Evolutionary conservation across 2,113 vertebrate genomes (phyloP), one percentile per base, ranked within the genome.

Genomic region (Scomber scombrus): DNA sequence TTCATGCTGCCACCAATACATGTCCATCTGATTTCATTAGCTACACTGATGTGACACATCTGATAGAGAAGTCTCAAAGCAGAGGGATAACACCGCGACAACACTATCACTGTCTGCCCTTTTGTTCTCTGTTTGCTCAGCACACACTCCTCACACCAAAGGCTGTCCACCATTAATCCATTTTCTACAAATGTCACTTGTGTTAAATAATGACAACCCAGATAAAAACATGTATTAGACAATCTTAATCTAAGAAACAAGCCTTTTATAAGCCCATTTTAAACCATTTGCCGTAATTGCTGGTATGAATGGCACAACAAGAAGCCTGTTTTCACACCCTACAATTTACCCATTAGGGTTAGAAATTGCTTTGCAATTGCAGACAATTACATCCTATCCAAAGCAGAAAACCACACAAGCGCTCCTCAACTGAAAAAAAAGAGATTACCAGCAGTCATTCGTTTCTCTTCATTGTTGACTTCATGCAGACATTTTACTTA

Each of bases 11-110:
- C 23, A 21, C 76, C 78, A 67, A 75, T 81, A 79, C 60, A 66
- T 77, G 85, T 93, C 79, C 55, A 70, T 80, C 75, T 91, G 88
- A 94, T 94, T 90, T 89, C 82, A 91, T 94, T 91, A 89, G 89
- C 65, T 58, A 57, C 67, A 78, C 72, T 63, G 89, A 87, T 67
- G 78, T 80, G 91, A 92, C 89, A 89, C 45, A 57, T 91, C 88
- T 71, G 92, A 87, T 88, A 78, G 76, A 83, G 87, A 82, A 75
- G 66, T 81, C 73, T 85, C 55, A 52, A 57, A 68, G 77, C 2
- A 3, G 70, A 29, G 60, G 5, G 82, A 81, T 72, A 81, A 79
- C 45, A 72, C 57, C n/a, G 46, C 62, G 12, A 66, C 21, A 68
- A 84, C 71, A 66, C 64, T 49, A 85, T 89, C 85, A 23, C 18